Base-by-base conservation (phyloP, 2,888 invertebrate species). In the Andricus curvator region DNA sequence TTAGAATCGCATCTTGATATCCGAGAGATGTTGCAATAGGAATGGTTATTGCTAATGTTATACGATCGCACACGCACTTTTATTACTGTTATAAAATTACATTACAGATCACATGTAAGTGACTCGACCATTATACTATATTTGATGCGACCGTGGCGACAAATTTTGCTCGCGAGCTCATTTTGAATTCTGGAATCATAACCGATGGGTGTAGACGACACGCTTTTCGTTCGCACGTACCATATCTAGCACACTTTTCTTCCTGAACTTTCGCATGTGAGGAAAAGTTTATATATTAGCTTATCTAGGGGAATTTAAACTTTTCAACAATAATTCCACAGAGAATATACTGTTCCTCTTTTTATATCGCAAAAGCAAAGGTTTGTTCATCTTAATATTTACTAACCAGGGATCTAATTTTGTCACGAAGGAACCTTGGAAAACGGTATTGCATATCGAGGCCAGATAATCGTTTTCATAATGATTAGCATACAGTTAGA, bases 401-500 rank as follows among this genome's bases (percentile, higher is more conserved):
- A 51, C 17, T n/a, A 33, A n/a, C 33, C 33, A 56, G 74, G 51
- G 13, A 74, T 51, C 74, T 74, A 48, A 74, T 74, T 74, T 74
- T 51, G 29, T 56, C 51, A 33, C 37, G 37, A 33, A 74, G n/a
- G 56, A 2, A 74, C 74, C 74, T 74, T 74, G 74, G 51, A 74
- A 74, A 44, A 37, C 56, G 56, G 33, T 74, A 74, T 51, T 74
- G 29, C 5, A 74, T 74, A 74, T 74, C 74, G 74, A 74, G 56
- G 74, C 33, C 74, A 33, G 20, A 51, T 74, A 74, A 74, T 48
- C 29, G 33, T 74, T 74, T 51, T 70, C 48, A 51, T 25, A 4
- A 9, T 20, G 29, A 70, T 70, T 51, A 70, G 70, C 70, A 74
- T 56, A 74, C 56, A 74, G 51, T 51, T 29, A 62, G 62, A 62